A percentile compares a stretch with the other conserved stretches of the same genome.
Conservation (phyloP, 1,140 invertebrate genomes). For the Lineus longissimus region DNA sequence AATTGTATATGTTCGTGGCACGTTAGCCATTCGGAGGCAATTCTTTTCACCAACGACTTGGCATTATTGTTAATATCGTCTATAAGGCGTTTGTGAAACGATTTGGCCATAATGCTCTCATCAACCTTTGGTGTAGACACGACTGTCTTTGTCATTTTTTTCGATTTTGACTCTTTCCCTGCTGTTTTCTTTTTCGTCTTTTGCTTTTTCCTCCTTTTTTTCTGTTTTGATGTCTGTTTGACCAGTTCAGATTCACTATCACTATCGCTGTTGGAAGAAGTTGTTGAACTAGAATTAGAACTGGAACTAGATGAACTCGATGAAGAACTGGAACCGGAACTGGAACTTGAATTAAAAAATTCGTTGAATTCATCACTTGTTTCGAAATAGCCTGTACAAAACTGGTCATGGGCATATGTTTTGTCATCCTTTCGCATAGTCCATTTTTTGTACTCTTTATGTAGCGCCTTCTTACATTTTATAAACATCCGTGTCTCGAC, state of each 20-base stretch:
- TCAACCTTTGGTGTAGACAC: not conserved
- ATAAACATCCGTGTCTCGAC: conserved; percentile 4
- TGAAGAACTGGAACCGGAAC: not conserved
- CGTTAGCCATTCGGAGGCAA: not conserved
- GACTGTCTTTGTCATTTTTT: not conserved
- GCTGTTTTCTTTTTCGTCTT: not conserved
- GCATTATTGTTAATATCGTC: not conserved
- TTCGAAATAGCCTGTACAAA: not conserved
- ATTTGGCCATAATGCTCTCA: not conserved
- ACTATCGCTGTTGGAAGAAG: too few species aligned
- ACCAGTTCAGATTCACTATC: conserved; percentile 8
- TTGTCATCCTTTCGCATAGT: not conserved
- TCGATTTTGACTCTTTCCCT: not conserved
- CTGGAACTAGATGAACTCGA: not conserved
- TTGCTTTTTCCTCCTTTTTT: not conserved
- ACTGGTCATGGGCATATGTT: not conserved
- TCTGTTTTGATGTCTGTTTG: not conserved
- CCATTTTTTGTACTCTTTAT: conserved; percentile 6
- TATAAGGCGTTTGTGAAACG: not conserved
- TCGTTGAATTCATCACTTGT: not conserved
- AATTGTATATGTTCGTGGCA: conserved; percentile 5
- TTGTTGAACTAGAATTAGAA: not conserved
- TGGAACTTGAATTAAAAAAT: not conserved
- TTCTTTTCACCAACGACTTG: not conserved
- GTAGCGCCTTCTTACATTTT: conserved; percentile 6